Conservation (phyloP, 1,140 invertebrate genomes). For the Drosophila pseudoananassae region DNA sequence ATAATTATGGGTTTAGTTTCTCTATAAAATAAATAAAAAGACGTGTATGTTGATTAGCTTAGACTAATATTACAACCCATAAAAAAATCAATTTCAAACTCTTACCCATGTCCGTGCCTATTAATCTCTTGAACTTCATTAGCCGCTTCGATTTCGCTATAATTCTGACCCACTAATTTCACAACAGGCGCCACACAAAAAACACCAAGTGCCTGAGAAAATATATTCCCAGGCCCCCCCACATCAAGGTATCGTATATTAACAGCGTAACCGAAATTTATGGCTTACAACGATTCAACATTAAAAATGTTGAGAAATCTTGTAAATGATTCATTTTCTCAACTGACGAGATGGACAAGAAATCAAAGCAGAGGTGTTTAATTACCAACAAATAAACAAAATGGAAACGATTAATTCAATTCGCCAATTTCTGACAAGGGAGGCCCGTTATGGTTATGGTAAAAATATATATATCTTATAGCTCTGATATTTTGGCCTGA, state of each 20-base stretch:
- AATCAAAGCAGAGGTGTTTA: conserved; percentile 82
- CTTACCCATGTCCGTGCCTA: conserved; percentile 19
- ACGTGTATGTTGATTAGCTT: too few species aligned
- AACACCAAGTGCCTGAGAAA: conserved; percentile 26
- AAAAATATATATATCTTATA: conserved; percentile 72
- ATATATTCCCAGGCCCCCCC: conserved; percentile 73
- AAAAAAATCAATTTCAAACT: conserved; percentile 23
- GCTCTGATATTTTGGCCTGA: conserved; percentile 48
- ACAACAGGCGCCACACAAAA: conserved; percentile 67
- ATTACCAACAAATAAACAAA: conserved; percentile 83
- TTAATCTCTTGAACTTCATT: conserved; percentile 65
- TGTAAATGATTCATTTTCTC: conserved; percentile 79
- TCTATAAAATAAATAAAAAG: too few species aligned
- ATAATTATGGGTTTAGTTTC: too few species aligned
- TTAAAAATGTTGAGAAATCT: conserved; percentile 54
- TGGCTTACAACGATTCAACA: conserved; percentile 81
- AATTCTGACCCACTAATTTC: conserved; percentile 75
- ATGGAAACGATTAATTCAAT: conserved; percentile 82
- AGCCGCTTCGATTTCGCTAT: conserved; percentile 71
- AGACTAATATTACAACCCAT: not conserved
- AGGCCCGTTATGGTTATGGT: conserved; percentile 61
- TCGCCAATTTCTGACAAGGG: conserved; percentile 75
- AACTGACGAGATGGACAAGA: conserved; percentile 63
- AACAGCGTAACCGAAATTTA: conserved; percentile 71
- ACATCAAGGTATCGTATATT: conserved; percentile 30